Base-by-base conservation (phyloP, 2,113 vertebrate genomes). In the Cryptomyrus ogoouensis region DNA sequence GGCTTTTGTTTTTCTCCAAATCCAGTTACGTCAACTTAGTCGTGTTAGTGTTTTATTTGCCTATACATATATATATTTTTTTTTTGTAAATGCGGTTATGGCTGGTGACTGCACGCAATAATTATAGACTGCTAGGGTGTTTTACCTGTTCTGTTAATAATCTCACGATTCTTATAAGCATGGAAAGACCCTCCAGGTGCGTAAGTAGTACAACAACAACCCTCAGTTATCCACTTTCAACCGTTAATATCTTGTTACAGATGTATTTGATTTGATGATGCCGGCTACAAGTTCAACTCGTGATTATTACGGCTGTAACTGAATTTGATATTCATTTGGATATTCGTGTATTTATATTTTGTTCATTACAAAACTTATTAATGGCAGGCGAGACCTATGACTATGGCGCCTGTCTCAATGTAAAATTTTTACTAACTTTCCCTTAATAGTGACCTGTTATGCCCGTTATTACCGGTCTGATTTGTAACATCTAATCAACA, bases 151-250 rank as follows among this genome's bases (percentile, higher is more conserved):
- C 77, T 27, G 10, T 83, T 83, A 83, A 44, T 44, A 83, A 42
- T 44, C 35, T 39, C 39, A 44, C 39, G 42, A 83, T 83, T 42
- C 6, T 89, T 74, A 83, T 9, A 39, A 80, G 15, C 13, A 89
- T 89, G 89, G 80, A 42, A 44, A 52, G 89, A 56, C 80, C 77
- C 5, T 58, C 89, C 35, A 84, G 89, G 89, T 89, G 27, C 35
- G 89, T 89, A 89, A 50, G 88, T 89, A 74, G 49, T 9, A 44
- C 17, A 31, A 39, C 27, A 52, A n/a, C n/a, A 35, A 31, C 5
- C 4, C 46, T 46, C 27, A 31, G n/a, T 70, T 31, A 1, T 70
- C n/a, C 62, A 13, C 10, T 70, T 70, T 31, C n/a, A 27, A 7
- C 24, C 8, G 58, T 66, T 66, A 12, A 66, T 66, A 66, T 66